phyloP scores from a whole-genome alignment of 2,113 vertebrate genomes.

The Cryptomyrus ogoouensis region DNA sequence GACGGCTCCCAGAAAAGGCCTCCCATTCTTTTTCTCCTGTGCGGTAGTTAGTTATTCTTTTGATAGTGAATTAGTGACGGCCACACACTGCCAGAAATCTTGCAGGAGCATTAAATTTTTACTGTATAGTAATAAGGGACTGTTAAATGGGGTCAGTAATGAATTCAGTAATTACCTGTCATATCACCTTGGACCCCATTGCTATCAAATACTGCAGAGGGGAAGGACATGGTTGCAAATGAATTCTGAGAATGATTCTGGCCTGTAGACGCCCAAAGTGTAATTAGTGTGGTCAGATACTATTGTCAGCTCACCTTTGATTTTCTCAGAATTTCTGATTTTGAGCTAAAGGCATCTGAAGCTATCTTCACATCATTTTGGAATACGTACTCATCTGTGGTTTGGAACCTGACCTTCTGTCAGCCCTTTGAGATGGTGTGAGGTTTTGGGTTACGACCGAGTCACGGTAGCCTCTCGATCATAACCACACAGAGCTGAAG shows the following conservation, averaged over 20 bases:
- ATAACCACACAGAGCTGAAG: not conserved
- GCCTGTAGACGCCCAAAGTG: not conserved
- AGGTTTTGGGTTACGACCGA: not conserved
- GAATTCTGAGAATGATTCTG: not conserved
- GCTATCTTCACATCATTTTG: not conserved
- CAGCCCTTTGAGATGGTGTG: not conserved
- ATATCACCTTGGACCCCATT: conserved; percentile 2
- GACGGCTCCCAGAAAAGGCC: not conserved
- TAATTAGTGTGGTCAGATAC: not conserved
- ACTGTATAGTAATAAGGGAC: not conserved
- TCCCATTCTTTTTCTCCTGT: not conserved
- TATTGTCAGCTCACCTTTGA: not conserved
- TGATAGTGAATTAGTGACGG: not conserved
- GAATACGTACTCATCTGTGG: not conserved
- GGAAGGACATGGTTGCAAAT: not conserved
- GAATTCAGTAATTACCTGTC: conserved; percentile 15
- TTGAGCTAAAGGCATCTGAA: not conserved
- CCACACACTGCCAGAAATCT: not conserved
- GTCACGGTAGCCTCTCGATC: not conserved
- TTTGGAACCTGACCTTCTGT: not conserved
- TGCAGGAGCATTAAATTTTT: conserved; percentile 4
- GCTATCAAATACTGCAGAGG: not conserved
- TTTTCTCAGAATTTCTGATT: not conserved
- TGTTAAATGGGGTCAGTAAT: conserved; percentile 16
- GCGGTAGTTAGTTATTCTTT: not conserved